phyloP scores from a whole-genome alignment of 2,113 vertebrate species.

The Benitochromis conjunctus region DNA sequence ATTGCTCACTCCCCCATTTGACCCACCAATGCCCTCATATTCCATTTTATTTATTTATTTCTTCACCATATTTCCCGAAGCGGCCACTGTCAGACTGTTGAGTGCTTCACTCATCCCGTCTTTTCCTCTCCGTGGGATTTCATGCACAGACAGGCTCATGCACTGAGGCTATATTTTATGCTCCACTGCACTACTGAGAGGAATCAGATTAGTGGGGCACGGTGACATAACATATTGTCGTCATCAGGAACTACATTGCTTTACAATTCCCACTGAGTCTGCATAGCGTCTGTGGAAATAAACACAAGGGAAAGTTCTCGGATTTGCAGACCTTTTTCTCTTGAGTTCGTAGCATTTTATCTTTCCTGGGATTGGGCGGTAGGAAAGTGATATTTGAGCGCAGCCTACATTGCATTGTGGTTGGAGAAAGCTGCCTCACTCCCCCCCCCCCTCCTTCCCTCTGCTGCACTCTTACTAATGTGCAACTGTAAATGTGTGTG shows the following conservation, averaged over 20 bases:
- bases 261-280: neutral
- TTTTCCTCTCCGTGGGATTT: neutral
- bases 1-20: neutral
- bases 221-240: constrained; percentile 46
- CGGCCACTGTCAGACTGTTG: neutral
- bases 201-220: constrained; percentile 68
- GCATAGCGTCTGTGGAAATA: neutral
- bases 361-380: neutral
- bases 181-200: constrained; percentile 20
- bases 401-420: neutral
- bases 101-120: neutral
- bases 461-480: constrained; percentile 1
- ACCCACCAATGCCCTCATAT: neutral
- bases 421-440: neutral
- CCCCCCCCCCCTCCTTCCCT: neutral
- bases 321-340: neutral
- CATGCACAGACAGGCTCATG: neutral
- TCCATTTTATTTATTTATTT: neutral
- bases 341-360: neutral
- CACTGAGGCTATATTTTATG: constrained; percentile 13
- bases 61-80: neutral
- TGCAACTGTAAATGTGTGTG: constrained; percentile 27
- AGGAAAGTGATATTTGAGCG: neutral
- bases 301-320: neutral
- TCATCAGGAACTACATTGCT: constrained; percentile 3